Conservation (phyloP, 1,140 invertebrate genomes). For the Pogonognathellus flavescens region DNA sequence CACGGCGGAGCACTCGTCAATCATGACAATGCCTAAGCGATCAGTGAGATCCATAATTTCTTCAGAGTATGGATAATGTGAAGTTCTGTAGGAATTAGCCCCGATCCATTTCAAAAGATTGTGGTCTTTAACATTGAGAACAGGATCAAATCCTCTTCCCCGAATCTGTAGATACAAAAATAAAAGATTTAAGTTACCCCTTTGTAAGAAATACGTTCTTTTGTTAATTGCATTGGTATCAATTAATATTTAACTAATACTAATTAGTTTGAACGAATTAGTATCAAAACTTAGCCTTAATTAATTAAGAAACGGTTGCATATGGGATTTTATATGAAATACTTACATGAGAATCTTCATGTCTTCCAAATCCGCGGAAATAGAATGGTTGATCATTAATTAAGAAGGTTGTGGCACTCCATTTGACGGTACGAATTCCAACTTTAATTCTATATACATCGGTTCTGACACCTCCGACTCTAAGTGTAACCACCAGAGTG, state of each 20-base stretch:
- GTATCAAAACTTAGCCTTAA: too few relatives aligned
- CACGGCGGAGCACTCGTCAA: constrained; percentile 79
- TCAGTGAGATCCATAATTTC: constrained; percentile 81
- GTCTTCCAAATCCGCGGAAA: constrained; percentile 76
- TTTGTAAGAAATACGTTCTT: too few relatives aligned
- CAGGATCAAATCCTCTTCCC: constrained; percentile 74
- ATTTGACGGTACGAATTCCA: constrained; percentile 74
- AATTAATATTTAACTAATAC: too few relatives aligned
- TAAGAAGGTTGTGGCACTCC: constrained; percentile 70
- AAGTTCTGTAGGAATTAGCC: constrained; percentile 87
- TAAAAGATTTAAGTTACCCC: constrained; percentile 38
- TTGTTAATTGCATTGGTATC: too few relatives aligned
- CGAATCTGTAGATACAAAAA: constrained; percentile 69
- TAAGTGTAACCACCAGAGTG: constrained; percentile 70
- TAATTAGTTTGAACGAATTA: too few relatives aligned
- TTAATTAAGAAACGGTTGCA: too few relatives aligned
- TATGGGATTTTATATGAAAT: constrained; percentile 17
- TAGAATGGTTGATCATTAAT: constrained; percentile 76
- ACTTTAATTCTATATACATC: constrained; percentile 74
- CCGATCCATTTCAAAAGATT: constrained; percentile 79
- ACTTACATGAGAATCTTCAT: constrained; percentile 77
- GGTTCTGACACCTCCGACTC: neutral
- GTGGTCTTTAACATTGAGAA: constrained; percentile 76
- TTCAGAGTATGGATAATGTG: constrained; percentile 98
- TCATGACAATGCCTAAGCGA: constrained; percentile 76